Conservation (phyloP, 1,140 invertebrate genomes). For the Rhynchophorus ferrugineus region DNA sequence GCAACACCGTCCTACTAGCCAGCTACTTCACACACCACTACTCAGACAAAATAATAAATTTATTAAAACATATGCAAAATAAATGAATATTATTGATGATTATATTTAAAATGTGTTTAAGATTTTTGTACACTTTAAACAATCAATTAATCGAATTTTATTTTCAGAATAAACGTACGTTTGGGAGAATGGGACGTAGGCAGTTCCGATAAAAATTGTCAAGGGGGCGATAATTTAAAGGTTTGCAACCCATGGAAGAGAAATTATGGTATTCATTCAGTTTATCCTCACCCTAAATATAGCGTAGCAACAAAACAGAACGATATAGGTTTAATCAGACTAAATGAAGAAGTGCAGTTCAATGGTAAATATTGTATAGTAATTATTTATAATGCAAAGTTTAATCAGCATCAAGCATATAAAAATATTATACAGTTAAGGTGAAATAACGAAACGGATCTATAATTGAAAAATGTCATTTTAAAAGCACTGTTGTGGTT, state of each 20-base stretch:
- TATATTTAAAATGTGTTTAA: too few relatives aligned
- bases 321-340: constrained; percentile 35
- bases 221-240: constrained; percentile 27
- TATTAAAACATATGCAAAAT: too few relatives aligned
- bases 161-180: constrained; percentile 47
- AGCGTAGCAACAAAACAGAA: constrained; percentile 20
- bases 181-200: constrained; percentile 54
- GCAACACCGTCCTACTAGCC: too few relatives aligned
- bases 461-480: too few relatives aligned
- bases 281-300: constrained; percentile 28
- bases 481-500: too few relatives aligned
- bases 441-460: too few relatives aligned
- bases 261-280: constrained; percentile 30
- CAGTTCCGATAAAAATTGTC: constrained; percentile 50
- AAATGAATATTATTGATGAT: too few relatives aligned
- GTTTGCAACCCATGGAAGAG: constrained; percentile 29
- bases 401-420: too few relatives aligned
- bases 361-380: constrained; percentile 22
- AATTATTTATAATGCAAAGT: background rate
- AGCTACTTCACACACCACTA: too few relatives aligned
- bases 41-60: too few relatives aligned
- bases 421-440: too few relatives aligned
- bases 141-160: constrained; percentile 3
- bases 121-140: too few relatives aligned
- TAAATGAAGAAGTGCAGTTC: constrained; percentile 25